Evolutionary conservation across 2,888 invertebrate genomes (phyloP), one percentile per base, ranked within the genome.

Genomic region (Diplazon laetatorius): DNA sequence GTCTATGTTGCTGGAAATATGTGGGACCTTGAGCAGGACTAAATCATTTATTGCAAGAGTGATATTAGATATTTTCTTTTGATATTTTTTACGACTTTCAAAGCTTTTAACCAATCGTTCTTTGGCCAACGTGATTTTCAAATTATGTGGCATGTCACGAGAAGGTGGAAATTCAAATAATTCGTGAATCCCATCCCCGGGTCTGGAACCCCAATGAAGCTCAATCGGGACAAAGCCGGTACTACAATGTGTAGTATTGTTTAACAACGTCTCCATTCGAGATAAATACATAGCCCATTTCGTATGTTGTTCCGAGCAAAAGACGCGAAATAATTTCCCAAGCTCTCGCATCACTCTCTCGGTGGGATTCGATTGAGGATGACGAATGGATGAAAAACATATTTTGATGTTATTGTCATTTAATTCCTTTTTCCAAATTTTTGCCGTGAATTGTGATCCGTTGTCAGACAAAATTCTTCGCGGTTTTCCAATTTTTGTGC

Each of bases 11-110:
- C 46, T 46, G 3, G 46, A 46, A 14, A 46, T 14, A 46, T 46
- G 46, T 6, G 68, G 74, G 0, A 68, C 74, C 0, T 48, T 5
- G 5, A 74, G 8, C 1, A 74, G 25, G 0, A 74, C 68, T 3
- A 68, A 12, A 46, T 66, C 74, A 10, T 30, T 48, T 6, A 46
- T 39, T 30, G 2, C 30, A 6, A 30, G 30, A 6, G 30, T 30
- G 6, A 30, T 6, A 2, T 30, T 30, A 6, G 30, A 30, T 30
- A 30, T 30, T 30, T 30, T 30, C 30, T 30, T 30, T 30, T 30
- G 30, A 30, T 30, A 30, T 30, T 30, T 46, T 9, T 46, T 46
- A 1, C 46, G 46, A 46, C 18, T 18, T 18, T 46, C 18, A 9
- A 46, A 46, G 8, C 16, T 46, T 18, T 46, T 46, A 16, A 46